These are phyloP conservation scores for Cladorhizidae sp. DNA, from an alignment of 37 sponge, comb jelly and placozoan species.

Conservation along the genomic window DNA sequence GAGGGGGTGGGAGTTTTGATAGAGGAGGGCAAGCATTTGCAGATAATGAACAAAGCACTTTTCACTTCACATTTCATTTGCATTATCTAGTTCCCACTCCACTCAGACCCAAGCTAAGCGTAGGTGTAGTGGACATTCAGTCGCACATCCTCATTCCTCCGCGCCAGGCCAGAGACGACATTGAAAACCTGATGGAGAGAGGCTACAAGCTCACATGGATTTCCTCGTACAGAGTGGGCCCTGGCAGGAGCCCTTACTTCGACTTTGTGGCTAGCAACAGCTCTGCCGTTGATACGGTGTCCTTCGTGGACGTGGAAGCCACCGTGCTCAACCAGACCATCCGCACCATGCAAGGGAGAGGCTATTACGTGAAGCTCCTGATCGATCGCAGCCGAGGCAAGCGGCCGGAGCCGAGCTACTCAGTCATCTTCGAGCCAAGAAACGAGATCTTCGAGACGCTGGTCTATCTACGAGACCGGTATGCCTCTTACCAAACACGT, in stretches of 20 bases:
- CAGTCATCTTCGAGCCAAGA: constrained; percentile 15
- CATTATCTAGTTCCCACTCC: not conserved
- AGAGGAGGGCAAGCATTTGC: no score
- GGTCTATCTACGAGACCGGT: constrained; percentile 20
- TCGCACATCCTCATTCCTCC: constrained; percentile 8
- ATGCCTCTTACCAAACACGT: not conserved
- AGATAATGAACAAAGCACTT: no score
- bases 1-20: no score
- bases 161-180: not conserved
- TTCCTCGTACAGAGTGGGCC: constrained; percentile 17
- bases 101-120: no score
- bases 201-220: constrained; percentile 38
- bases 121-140: not conserved
- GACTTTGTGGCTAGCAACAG: constrained; percentile 48
- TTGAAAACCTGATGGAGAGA: not conserved
- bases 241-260: not conserved
- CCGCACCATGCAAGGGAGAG: not conserved
- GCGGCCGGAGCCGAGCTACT: constrained; percentile 15
- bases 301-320: constrained; percentile 11
- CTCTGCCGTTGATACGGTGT: constrained; percentile 12
- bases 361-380: constrained; percentile 16
- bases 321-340: constrained; percentile 16
- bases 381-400: constrained; percentile 10
- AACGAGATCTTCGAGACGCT: constrained; percentile 17
- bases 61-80: no score